Evolutionary conservation across 2,113 vertebrate species (phyloP).

Genomic region (Ramphastos sulfuratus): DNA sequence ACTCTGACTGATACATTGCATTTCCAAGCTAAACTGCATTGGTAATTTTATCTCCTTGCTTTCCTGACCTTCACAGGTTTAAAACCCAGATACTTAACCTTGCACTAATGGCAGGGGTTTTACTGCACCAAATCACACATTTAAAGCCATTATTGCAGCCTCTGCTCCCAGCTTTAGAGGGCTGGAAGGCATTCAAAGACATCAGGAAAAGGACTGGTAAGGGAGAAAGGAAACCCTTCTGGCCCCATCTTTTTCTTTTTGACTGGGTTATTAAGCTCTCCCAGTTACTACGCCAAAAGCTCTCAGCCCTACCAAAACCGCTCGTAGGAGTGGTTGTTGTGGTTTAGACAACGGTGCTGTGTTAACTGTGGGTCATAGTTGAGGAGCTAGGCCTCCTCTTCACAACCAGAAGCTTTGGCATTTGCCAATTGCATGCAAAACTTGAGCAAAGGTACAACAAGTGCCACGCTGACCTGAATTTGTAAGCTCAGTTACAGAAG

Average conservation of each 20-base stretch:
- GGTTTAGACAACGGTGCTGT: background rate
- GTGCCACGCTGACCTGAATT: background rate
- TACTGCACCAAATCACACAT: slow-evolving; percentile 44
- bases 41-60: slow-evolving; percentile 36
- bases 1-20: slow-evolving; percentile 39
- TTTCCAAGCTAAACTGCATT: slow-evolving; percentile 29
- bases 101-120: slow-evolving; percentile 41
- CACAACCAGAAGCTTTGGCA: background rate
- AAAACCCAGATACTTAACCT: slow-evolving; percentile 59
- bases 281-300: background rate
- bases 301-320: background rate
- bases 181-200: background rate
- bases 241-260: background rate
- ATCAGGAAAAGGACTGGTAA: background rate
- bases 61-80: slow-evolving; percentile 50
- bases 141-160: slow-evolving; percentile 53
- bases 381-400: background rate
- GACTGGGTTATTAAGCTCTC: background rate
- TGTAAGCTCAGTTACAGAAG: background rate
- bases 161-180: slow-evolving; percentile 12
- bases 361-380: background rate
- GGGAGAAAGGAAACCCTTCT: background rate
- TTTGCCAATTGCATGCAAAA: background rate
- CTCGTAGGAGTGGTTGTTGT: background rate
- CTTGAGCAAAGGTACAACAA: background rate